Evolutionary conservation across 2,113 vertebrate species (phyloP), one percentile per base, ranked within the genome.

Genomic region (Saccopteryx bilineata): DNA sequence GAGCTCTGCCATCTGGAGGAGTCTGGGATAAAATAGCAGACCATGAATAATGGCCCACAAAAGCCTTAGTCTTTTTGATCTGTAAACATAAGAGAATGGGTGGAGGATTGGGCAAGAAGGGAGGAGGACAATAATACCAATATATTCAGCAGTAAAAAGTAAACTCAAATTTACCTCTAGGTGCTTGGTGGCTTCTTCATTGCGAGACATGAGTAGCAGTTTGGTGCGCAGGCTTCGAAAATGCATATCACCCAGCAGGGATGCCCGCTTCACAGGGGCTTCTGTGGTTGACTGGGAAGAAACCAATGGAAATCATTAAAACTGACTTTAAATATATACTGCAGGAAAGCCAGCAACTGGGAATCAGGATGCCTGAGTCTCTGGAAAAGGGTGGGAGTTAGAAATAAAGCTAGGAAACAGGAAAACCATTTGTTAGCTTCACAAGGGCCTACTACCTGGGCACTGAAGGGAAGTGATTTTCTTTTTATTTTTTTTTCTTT

Each of bases 181-280:
- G 91, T 99, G 99, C 96, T 99, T 99, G 88, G 99, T 99, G 96
- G 99, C 99, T 96, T 99, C 99, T 97, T 99, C 99, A 14, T 99
- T 99, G 23, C 99, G 99, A 61, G 99, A 99, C 99, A 99, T 99
- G 11, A 99, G 98, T 97, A 99, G 98, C 9, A 99, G 98, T 93
- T 99, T 99, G 93, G 99, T 99, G 14, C 99, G 99, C 93, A 99
- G 99, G 97, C 99, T 99, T 93, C 99, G 99, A 93, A 99, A 99
- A 94, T 99, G 99, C 99, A 99, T 99, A 97, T 99, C 99, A 61
- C 99, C 99, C 97, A 99, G 97, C 56, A 99, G 98, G 61, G 98
- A 98, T 0, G 99, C 99, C 65, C 99, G 98, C 97, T 99, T 99
- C 92, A 99, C 98, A 26, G 99, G 99, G 46, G 99, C 99, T 93